Percentiles rank a stretch among this genome's conserved stretches.
Evolutionary conservation across 2,888 invertebrate species (phyloP).

Genomic region (Halocaridina rubra): DNA sequence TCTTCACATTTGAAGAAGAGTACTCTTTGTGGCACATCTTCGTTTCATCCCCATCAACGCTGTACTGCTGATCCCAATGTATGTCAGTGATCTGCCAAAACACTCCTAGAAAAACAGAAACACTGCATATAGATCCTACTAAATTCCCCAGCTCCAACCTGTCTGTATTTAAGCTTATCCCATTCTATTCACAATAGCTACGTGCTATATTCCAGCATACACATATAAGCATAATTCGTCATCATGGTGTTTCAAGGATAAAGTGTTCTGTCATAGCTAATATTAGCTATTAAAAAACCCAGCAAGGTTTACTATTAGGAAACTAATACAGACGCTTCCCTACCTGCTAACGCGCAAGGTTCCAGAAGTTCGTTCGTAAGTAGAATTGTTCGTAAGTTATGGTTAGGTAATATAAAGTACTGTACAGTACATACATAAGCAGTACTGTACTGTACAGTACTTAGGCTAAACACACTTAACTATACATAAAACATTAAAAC

Average conservation of each 20-base stretch:
- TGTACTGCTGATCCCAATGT: conserved; percentile 78
- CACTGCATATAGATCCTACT: no score
- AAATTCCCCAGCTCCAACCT: no score
- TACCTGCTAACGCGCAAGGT: no score
- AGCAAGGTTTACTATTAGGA: not conserved
- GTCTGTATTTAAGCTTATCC: not conserved
- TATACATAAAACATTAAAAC: no score
- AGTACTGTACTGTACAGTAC: no score
- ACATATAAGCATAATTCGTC: not conserved
- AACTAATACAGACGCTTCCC: no score
- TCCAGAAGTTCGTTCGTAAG: no score
- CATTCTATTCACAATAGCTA: not conserved
- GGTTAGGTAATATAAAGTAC: no score
- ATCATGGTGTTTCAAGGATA: not conserved
- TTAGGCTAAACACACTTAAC: no score
- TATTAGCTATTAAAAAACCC: not conserved
- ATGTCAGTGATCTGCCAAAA: conserved; percentile 64
- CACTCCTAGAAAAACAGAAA: no score
- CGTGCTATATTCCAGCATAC: not conserved
- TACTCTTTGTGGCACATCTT: conserved; percentile 57
- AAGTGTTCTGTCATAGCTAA: not conserved
- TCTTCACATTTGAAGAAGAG: not conserved
- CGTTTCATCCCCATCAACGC: conserved; percentile 74
- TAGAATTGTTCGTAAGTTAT: no score
- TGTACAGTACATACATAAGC: no score